Percentiles rank a stretch among this genome's conserved stretches.
Evolutionary conservation across 1,140 invertebrate species (phyloP).

Genomic region (Odontomachus brunneus): DNA sequence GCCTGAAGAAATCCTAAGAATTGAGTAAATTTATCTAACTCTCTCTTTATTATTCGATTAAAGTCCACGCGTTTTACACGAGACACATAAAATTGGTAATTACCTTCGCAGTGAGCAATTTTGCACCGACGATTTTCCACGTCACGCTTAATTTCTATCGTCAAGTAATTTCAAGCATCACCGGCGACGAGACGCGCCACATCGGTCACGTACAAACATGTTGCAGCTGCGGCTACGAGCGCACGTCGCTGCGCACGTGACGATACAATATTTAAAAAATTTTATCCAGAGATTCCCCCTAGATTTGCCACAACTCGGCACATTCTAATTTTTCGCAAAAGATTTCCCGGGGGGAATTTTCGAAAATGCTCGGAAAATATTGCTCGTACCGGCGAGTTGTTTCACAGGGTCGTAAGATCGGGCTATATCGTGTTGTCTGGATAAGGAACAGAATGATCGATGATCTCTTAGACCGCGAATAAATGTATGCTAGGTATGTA

Average conservation of each 20-base stretch:
- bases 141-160: conserved; percentile 18
- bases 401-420: neutral
- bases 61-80: neutral
- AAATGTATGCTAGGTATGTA: neutral
- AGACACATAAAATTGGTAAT: neutral
- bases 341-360: conserved; percentile 2
- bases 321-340: conserved; percentile 9
- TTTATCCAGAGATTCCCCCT: neutral
- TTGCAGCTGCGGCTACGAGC: conserved; percentile 20
- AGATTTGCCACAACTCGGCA: neutral
- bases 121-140: conserved; percentile 2
- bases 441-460: neutral
- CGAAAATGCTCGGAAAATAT: neutral
- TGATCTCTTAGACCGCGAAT: neutral
- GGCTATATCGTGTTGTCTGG: no score
- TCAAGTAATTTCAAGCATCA: conserved; percentile 17
- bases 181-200: neutral
- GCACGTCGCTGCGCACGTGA: conserved; percentile 27
- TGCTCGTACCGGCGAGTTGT: neutral
- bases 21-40: no score
- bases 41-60: neutral
- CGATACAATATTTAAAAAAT: conserved; percentile 44
- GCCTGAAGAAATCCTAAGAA: no score
- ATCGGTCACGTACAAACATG: conserved; percentile 12
- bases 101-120: conserved; percentile 5